Evolutionary conservation across 2,113 vertebrate species (phyloP), one percentile per base, ranked within the genome.

Genomic region (Mobula hypostoma): DNA sequence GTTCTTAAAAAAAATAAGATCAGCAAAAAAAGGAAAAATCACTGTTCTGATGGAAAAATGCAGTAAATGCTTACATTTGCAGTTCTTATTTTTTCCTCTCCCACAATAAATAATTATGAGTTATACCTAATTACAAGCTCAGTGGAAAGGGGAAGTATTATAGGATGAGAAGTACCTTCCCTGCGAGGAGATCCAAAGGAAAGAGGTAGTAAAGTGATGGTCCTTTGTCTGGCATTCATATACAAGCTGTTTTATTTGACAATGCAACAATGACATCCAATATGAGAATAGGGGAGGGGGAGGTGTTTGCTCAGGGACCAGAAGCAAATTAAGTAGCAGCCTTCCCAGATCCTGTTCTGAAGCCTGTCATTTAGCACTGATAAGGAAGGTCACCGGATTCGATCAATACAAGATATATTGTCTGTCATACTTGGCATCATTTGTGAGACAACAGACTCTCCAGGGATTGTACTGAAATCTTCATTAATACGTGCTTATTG

Each of bases 401-500:
- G 21, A 48, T 36, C 7, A 27, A n/a, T 92, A 70, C 66, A 92
- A 63, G 48, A 48, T 48, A 48, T 48, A 48, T 15, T 66, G 61
- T 66, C 66, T 32, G 19, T 36, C 78, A 29, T 79, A 79, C 19
- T 48, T 72, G 14, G 14, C n/a, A n/a, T 17, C 4, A 8, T 85
- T n/a, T 32, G 56, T 88, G 14, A 17, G 2, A 70, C 66, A 91
- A 48, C 63, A 91, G 87, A n/a, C n/a, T 9, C 88, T 92, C 19
- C 17, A 70, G 88, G 88, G 66, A 92, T 48, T 92, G 66, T 17
- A 92, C 15, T 70, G 88, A 70, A 92, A 70, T 72, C 66, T 92
- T 72, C 88, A 72, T 70, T 70, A 72, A 92, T 70, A 92, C 9
- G 66, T 68, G n/a, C 3, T 72, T 92, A 88, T 88, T 88, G 24